These are phyloP conservation scores for Cosmopolites sordidus DNA, from an alignment of 2,888 invertebrate genomes.

Conservation along the genomic window DNA sequence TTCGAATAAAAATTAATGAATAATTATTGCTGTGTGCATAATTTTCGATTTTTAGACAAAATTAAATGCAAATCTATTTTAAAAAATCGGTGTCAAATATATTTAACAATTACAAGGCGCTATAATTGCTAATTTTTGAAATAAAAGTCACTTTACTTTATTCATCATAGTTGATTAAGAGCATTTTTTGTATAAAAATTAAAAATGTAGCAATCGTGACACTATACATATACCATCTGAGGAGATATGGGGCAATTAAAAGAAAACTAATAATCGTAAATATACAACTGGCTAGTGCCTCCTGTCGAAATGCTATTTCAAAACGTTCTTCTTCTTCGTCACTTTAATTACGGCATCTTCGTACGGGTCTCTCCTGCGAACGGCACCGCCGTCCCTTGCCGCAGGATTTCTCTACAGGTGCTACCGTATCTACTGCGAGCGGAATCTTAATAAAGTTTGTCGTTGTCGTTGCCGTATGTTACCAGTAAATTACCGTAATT, in stretches of 20 bases:
- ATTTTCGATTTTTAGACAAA: no score
- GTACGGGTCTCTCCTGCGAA: not conserved
- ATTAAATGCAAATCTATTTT: no score
- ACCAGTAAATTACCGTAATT: slow-evolving; percentile 26
- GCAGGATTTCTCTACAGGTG: slow-evolving; percentile 1
- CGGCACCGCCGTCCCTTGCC: not conserved
- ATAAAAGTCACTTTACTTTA: no score
- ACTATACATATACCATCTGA: no score
- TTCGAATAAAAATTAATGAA: no score
- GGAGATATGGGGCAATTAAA: not conserved
- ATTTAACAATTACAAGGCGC: no score
- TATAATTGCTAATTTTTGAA: no score
- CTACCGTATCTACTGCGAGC: not conserved
- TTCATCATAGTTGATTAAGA: no score
- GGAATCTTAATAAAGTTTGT: not conserved
- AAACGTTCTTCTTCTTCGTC: not conserved
- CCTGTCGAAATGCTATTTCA: not conserved
- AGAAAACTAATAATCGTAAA: not conserved
- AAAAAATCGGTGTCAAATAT: no score
- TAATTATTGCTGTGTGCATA: no score
- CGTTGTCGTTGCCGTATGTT: slow-evolving; percentile 8
- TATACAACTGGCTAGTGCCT: not conserved
- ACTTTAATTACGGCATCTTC: not conserved
- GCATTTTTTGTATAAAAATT: no score
- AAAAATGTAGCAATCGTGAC: no score